phyloP scores from a whole-genome alignment of 2,797 vertebrate species.

The Chromobotia macracanthus region DNA sequence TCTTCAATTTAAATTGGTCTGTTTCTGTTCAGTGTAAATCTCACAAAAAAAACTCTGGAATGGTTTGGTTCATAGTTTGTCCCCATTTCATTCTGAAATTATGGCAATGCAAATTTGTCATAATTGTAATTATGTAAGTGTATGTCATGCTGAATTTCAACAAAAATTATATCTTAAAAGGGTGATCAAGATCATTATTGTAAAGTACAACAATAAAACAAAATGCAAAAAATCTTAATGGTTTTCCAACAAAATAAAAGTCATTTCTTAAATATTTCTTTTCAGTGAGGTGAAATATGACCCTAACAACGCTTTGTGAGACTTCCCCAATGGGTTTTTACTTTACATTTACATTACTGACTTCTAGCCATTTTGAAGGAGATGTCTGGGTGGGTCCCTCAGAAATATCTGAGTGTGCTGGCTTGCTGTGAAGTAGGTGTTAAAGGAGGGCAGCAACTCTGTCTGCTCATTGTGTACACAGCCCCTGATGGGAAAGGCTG shows the following conservation, averaged over 20 bases:
- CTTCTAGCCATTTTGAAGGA: not conserved
- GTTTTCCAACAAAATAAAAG: too few species aligned
- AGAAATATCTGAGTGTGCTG: slow-evolving; percentile 37
- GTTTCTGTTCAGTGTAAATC: not conserved
- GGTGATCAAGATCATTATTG: too few species aligned
- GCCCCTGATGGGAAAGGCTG: slow-evolving; percentile 58
- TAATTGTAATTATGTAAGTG: too few species aligned
- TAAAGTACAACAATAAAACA: too few species aligned
- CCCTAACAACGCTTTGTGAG: not conserved
- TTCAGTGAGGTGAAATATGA: not conserved
- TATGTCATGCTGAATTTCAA: too few species aligned
- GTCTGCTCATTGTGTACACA: slow-evolving; percentile 52
- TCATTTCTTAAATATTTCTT: too few species aligned
- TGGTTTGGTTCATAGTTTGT: too few species aligned
- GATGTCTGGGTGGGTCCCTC: slow-evolving; percentile 39
- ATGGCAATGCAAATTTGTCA: not conserved
- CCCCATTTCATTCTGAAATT: not conserved
- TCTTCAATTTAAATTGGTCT: not conserved
- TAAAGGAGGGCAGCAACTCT: slow-evolving; percentile 53
- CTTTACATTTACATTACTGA: not conserved
- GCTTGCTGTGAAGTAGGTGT: slow-evolving; percentile 51
- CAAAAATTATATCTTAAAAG: too few species aligned
- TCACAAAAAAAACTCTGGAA: too few species aligned
- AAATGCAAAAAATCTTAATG: not conserved
- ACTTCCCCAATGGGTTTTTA: not conserved